Evolutionary conservation across 2,113 vertebrate species (phyloP).

Genomic region (Ochotona curzoniae): DNA sequence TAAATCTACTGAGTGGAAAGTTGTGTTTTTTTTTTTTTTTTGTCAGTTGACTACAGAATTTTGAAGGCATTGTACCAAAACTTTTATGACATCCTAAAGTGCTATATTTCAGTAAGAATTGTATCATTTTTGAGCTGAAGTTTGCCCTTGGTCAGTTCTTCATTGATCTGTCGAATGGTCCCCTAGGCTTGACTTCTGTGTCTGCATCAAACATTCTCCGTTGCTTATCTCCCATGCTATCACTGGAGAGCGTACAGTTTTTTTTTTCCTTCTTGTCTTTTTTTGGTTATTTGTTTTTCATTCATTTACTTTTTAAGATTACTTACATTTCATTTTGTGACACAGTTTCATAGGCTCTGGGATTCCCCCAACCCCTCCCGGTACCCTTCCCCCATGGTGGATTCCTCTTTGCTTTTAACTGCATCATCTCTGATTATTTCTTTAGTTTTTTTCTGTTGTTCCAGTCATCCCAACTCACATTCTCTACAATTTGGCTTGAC

Average conservation of each 20-base stretch:
- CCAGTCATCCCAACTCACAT: fast-evolving
- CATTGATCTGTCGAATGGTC: neutral
- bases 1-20: neutral
- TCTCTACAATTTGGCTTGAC: neutral
- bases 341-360: no score
- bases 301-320: no score
- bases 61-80: neutral
- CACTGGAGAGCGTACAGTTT: neutral
- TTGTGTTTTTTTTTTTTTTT: neutral
- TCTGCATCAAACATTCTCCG: neutral
- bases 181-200: neutral
- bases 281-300: no score
- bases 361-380: no score
- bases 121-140: neutral
- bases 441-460: neutral
- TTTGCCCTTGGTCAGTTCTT: neutral
- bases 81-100: neutral
- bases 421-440: neutral
- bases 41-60: neutral
- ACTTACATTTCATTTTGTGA: no score
- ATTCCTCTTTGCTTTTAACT: neutral
- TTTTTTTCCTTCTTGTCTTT: no score
- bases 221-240: neutral
- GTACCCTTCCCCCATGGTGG: no score
- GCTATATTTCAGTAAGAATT: neutral